Conservation (phyloP, 2,797 vertebrate species). For the Rhynchonycteris naso region DNA sequence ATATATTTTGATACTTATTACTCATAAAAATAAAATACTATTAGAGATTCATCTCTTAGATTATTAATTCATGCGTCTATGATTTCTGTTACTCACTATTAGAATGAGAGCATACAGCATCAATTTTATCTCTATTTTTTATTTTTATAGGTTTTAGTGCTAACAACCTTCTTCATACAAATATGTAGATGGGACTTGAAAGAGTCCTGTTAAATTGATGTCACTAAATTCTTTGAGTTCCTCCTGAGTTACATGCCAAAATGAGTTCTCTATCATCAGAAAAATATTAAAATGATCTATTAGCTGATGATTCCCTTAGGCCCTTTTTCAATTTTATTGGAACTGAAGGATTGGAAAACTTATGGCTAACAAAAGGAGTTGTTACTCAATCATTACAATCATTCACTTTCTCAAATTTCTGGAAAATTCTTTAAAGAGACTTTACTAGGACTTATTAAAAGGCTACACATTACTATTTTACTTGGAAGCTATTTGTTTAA, state of each 20-base stretch:
- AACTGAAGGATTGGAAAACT: slow-evolving; percentile 48
- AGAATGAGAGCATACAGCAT: not conserved
- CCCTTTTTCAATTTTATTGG: slow-evolving; percentile 36
- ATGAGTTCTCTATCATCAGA: slow-evolving; percentile 45
- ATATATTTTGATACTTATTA: not conserved
- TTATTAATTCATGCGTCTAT: not conserved
- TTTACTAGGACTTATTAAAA: not conserved
- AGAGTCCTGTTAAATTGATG: slow-evolving; percentile 6
- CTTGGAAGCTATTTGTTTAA: not conserved
- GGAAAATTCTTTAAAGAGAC: not conserved
- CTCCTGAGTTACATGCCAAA: slow-evolving; percentile 50
- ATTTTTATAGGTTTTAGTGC: slow-evolving; percentile 24
- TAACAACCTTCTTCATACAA: slow-evolving; percentile 5
- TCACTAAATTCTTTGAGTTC: slow-evolving; percentile 44
- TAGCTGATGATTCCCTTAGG: not conserved
- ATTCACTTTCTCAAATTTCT: slow-evolving; percentile 31
- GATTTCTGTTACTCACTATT: not conserved
- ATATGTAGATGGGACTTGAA: not conserved
- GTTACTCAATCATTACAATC: not conserved
- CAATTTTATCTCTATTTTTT: not conserved
- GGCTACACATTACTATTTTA: not conserved
- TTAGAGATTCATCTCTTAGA: not conserved
- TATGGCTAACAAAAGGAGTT: slow-evolving; percentile 14
- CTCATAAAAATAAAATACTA: not conserved
- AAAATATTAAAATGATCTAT: slow-evolving; percentile 44